Base-by-base conservation (phyloP, 2,797 vertebrate genomes). In the Pogonophryne albipinna region DNA sequence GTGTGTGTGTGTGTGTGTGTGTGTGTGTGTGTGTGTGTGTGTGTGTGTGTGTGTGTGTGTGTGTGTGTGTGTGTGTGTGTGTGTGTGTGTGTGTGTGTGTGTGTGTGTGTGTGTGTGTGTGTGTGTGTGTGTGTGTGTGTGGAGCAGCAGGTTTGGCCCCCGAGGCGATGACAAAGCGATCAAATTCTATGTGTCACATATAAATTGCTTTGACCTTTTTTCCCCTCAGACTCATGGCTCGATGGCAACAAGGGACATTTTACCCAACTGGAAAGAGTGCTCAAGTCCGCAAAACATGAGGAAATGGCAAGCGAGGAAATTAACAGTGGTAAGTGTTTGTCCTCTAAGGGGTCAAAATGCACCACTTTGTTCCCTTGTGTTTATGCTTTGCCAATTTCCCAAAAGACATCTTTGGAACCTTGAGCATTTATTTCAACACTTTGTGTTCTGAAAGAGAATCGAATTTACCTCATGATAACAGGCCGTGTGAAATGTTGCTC, bases 191-290 rank as follows among this genome's bases (percentile, higher is more conserved):
- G 92, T 95, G 94, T 95, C 94, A 95, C 94, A 93, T 96, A 94
- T 95, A 96, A 96, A 96, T 96, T 96, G 95, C 95, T 95, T 95
- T 95, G 95, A 96, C 95, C 95, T 94, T 94, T 95, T 93, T 93
- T 87, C 91, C 91, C 92, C 90, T 85, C 85, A 80, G 87, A 90
- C 91, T 91, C 91, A 74, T 87, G 92, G 90, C 93, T 92, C 89
- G 80, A 89, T 94, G 92, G 93, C 90, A 90, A 89, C 94, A 77
- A 90, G 94, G 94, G 93, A 94, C 92, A 78, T 92, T 94, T 95
- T 94, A 94, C 91, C 89, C 88, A 90, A 94, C 89, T 93, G 89
- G 92, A 95, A 95, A 95, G 92, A 94, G 88, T 94, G 93, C 93
- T 93, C 92, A 87, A 89, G 91, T 94, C 93, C 74, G 93, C 94